Conservation (phyloP, 2,888 invertebrate species). For the Galerucella calmariensis region DNA sequence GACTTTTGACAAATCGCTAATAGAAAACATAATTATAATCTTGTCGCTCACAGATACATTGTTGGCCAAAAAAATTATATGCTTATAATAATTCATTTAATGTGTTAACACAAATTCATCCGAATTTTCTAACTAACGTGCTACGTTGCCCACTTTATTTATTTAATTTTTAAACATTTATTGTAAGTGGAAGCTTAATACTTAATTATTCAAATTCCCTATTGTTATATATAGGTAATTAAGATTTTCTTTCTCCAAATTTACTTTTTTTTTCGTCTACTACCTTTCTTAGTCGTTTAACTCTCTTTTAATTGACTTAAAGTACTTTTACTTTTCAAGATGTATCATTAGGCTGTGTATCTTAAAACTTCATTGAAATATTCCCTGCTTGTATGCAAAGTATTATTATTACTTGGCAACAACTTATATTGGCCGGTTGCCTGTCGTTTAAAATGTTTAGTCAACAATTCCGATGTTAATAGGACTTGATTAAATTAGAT, state of each 20-base stretch:
- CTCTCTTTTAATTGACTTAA: no score
- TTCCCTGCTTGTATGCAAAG: neutral
- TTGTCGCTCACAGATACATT: neutral
- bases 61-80: neutral
- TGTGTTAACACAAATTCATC: neutral
- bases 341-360: neutral
- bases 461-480: neutral
- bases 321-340: no score
- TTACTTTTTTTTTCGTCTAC: no score
- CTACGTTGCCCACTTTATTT: no score
- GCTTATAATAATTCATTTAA: neutral
- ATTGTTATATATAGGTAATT: no score
- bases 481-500: constrained; percentile 5
- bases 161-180: no score
- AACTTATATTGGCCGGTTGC: neutral
- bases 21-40: neutral
- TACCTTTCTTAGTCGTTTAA: no score
- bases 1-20: neutral
- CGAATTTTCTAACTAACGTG: no score
- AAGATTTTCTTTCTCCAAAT: no score
- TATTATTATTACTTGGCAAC: constrained; percentile 1
- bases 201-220: no score
- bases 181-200: no score
- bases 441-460: constrained; percentile 6
- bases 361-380: neutral